These are phyloP conservation scores for Trichoplusia ni DNA, from an alignment of 1,140 invertebrate genomes.

Conservation along the genomic window DNA sequence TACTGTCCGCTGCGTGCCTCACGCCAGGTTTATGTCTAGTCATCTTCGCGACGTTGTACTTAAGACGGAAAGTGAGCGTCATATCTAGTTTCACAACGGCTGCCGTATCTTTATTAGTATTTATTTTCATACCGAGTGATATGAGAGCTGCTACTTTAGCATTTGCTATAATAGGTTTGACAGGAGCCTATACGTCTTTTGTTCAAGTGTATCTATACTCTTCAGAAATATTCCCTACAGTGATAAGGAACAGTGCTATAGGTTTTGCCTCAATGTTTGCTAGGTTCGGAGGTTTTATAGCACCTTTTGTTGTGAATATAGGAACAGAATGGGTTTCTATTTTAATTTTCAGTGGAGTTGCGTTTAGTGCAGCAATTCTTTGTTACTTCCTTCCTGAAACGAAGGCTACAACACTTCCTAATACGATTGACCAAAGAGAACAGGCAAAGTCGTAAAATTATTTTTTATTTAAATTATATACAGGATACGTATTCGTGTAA, in stretches of 20 bases:
- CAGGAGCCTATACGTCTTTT: conserved; percentile 83
- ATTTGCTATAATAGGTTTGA: conserved; percentile 84
- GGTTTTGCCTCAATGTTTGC: conserved; percentile 84
- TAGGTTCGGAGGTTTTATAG: conserved; percentile 85
- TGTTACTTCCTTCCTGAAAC: conserved; percentile 69
- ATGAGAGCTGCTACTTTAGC: conserved; percentile 39
- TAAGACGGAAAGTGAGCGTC: conserved; percentile 81
- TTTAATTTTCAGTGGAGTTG: conserved; percentile 57
- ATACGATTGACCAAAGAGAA: conserved; percentile 54
- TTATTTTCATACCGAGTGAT: conserved; percentile 55
- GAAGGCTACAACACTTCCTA: conserved; percentile 58
- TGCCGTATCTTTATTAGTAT: conserved; percentile 55
- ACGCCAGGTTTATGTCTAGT: conserved; percentile 85
- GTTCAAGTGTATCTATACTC: conserved; percentile 84
- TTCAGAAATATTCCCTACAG: conserved; percentile 86
- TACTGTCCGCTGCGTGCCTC: conserved; percentile 83
- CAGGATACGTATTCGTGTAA: background rate
- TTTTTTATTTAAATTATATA: background rate
- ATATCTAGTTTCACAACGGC: conserved; percentile 54
- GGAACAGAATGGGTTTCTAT: conserved; percentile 68
- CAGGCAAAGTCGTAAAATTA: conserved; percentile 33
- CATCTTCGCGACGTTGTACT: conserved; percentile 83
- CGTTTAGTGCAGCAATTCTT: conserved; percentile 54
- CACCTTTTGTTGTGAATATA: conserved; percentile 84
- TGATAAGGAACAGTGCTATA: conserved; percentile 85